A percentile compares a stretch with the other conserved stretches of the same genome.
phyloP scores from a whole-genome alignment of 2,797 vertebrate species.

The Apodemus agrarius region DNA sequence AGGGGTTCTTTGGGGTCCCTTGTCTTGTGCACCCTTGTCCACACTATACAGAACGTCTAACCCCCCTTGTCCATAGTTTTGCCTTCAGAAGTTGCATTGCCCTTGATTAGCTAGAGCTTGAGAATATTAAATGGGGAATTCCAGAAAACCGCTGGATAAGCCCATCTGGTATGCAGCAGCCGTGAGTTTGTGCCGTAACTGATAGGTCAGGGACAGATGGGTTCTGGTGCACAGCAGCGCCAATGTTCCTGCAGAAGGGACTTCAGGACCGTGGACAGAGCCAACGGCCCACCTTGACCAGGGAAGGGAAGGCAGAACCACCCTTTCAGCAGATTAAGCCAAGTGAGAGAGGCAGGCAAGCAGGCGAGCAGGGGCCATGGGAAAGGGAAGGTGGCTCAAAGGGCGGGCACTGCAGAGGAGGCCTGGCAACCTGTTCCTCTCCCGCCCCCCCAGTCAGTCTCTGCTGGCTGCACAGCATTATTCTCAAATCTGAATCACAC shows the following conservation, averaged over 20 bases:
- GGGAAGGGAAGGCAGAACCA: not conserved
- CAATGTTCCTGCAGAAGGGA: not conserved
- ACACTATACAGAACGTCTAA: not conserved
- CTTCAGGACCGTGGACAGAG: not conserved
- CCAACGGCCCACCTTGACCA: accelerated
- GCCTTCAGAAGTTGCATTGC: not conserved
- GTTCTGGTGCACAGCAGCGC: too few relatives aligned
- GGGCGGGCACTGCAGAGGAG: not conserved
- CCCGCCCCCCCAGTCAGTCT: not conserved
- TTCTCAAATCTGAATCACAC: not conserved
- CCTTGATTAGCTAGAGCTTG: not conserved
- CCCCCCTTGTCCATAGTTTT: not conserved
- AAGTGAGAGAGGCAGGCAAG: not conserved
- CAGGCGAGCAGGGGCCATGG: not conserved
- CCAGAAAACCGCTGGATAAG: not conserved
- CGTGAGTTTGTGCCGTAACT: not conserved
- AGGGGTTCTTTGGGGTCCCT: too few relatives aligned
- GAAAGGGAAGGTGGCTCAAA: not conserved
- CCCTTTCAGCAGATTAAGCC: not conserved
- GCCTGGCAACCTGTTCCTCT: not conserved
- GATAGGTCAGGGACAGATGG: not conserved
- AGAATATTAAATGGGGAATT: not conserved
- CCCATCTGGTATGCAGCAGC: not conserved
- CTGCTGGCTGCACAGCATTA: not conserved
- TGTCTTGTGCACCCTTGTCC: not conserved